phyloP scores from a whole-genome alignment of 2,888 invertebrate species.

The Lepidonotus clava region DNA sequence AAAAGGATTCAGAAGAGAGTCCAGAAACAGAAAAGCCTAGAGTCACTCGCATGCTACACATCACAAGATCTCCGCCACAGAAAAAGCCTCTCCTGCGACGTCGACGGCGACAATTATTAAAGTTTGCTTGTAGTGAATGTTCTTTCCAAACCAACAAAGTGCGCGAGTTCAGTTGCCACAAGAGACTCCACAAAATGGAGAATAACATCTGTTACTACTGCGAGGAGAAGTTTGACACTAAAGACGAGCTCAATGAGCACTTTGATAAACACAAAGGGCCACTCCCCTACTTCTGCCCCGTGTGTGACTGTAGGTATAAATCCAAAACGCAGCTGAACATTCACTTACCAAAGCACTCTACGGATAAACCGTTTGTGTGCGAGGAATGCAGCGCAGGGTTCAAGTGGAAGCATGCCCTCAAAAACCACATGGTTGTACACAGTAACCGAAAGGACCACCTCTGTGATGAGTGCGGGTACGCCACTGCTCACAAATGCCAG shows the following conservation, averaged over 20 bases:
- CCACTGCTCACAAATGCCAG: constrained; percentile 83
- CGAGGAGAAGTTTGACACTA: constrained; percentile 73
- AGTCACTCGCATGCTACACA: not conserved
- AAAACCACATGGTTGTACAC: constrained; percentile 80
- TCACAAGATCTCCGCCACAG: not conserved
- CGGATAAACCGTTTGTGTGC: constrained; percentile 83
- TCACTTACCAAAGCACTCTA: constrained; percentile 83
- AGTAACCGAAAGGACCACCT: constrained; percentile 83
- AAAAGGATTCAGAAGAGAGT: not conserved
- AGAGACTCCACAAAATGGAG: constrained; percentile 69
- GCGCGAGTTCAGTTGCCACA: constrained; percentile 69
- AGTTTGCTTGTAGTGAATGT: constrained; percentile 70
- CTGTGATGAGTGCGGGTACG: constrained; percentile 84
- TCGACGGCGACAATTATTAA: constrained; percentile 35
- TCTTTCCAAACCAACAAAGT: constrained; percentile 67
- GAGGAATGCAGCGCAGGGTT: constrained; percentile 82
- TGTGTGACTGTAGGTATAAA: constrained; percentile 82
- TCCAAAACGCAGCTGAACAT: constrained; percentile 82
- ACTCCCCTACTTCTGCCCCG: constrained; percentile 82
- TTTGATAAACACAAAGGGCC: constrained; percentile 81
- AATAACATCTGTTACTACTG: constrained; percentile 79
- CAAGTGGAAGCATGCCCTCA: constrained; percentile 84
- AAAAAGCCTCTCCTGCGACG: constrained; percentile 41
- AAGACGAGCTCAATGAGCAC: constrained; percentile 78
- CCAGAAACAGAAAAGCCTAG: not conserved